phyloP scores from a whole-genome alignment of 1,140 invertebrate species.

The Helicoverpa armigera region DNA sequence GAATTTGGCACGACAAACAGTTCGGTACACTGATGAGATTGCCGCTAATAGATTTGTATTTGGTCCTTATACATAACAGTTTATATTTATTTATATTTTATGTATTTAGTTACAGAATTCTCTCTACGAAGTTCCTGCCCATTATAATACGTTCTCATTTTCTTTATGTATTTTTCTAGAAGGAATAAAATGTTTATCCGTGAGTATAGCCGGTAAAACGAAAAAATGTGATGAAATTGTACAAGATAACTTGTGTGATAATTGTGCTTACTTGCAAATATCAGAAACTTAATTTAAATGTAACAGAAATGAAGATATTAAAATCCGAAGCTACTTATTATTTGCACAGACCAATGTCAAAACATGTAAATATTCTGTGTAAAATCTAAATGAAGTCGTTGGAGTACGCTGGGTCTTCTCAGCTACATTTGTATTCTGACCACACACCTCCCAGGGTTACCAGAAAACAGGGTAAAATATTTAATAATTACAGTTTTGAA shows the following conservation, averaged over 20 bases:
- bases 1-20: not conserved
- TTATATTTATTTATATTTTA: no score
- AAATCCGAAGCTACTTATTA: slow-evolving; percentile 25
- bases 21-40: not conserved
- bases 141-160: no score
- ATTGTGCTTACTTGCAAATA: no score
- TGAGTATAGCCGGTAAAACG: no score
- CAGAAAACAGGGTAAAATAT: not conserved
- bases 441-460: slow-evolving; percentile 17
- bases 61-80: not conserved
- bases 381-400: slow-evolving; percentile 30
- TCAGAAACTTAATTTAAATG: no score
- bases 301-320: slow-evolving; percentile 8
- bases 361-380: slow-evolving; percentile 28
- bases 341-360: slow-evolving; percentile 1
- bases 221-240: no score
- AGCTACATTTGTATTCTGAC: slow-evolving; percentile 44
- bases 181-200: no score
- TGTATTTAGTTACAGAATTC: no score
- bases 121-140: no score
- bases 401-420: not conserved
- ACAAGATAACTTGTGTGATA: no score
- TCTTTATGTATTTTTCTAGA: no score
- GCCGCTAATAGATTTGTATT: not conserved
- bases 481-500: not conserved